Evolutionary conservation across 2,113 vertebrate species (phyloP).

Genomic region (Eptesicus fuscus): DNA sequence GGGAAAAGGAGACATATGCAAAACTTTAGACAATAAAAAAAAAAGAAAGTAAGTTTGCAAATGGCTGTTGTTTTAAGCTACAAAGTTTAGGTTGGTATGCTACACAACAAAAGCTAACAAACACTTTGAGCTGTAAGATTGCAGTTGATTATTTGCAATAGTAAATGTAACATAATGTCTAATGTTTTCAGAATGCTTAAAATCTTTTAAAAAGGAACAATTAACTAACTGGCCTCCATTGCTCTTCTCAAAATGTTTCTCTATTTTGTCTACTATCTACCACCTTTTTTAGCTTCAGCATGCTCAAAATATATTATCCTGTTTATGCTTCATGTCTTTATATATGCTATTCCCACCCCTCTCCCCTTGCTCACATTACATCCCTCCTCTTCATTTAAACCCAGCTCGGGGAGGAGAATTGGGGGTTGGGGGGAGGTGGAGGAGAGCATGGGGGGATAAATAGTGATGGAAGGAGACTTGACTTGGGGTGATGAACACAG

Average conservation of each 20-base stretch:
- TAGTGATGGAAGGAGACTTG: not conserved
- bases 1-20: no score
- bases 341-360: not conserved
- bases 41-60: not conserved
- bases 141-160: not conserved
- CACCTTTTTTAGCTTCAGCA: not conserved
- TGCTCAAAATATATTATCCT: not conserved
- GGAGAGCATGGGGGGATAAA: not conserved
- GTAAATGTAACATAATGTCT: not conserved
- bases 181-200: not conserved
- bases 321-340: not conserved
- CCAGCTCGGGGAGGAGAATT: not conserved
- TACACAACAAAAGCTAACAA: not conserved
- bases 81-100: not conserved
- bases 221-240: not conserved
- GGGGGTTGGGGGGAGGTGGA: no score
- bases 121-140: not conserved
- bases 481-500: not conserved
- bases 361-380: not conserved
- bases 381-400: constrained; percentile 3
- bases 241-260: not conserved
- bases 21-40: no score
- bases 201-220: not conserved
- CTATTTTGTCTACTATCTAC: not conserved
- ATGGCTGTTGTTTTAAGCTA: not conserved